Evolutionary conservation across 2,113 vertebrate genomes (phyloP).

Genomic region (Labeo rohita): DNA sequence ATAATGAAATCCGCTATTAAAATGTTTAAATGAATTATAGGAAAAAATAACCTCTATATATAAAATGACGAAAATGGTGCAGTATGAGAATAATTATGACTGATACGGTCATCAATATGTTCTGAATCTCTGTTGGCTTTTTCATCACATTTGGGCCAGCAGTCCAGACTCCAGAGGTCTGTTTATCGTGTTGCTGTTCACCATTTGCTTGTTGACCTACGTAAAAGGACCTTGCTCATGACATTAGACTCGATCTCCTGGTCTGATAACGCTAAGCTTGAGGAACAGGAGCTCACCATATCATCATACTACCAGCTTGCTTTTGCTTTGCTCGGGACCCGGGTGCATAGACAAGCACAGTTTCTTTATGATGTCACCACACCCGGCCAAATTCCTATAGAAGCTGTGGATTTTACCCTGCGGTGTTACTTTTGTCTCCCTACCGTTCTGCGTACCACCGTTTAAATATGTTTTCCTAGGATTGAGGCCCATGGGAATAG

Average conservation of each 20-base stretch:
- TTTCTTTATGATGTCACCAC: not conserved
- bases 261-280: constrained; percentile 13
- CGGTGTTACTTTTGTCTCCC: constrained; percentile 12
- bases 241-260: constrained; percentile 19
- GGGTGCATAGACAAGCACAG: not conserved
- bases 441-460: not conserved
- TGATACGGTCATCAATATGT: not conserved
- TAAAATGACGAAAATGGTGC: not conserved
- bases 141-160: not conserved
- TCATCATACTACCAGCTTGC: not conserved
- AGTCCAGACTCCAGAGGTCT: not conserved
- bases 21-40: not conserved
- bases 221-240: not conserved
- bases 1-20: not conserved
- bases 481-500: not conserved
- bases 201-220: not conserved
- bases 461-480: constrained; percentile 27
- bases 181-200: not conserved
- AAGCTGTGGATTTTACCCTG: not conserved
- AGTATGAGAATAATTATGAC: not conserved
- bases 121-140: not conserved
- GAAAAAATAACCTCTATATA: not conserved
- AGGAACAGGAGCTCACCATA: not conserved
- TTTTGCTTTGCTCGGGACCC: not conserved
- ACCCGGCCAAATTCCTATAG: not conserved